Base-by-base conservation (phyloP, 1,140 invertebrate species). In the Oncopeltus fasciatus region DNA sequence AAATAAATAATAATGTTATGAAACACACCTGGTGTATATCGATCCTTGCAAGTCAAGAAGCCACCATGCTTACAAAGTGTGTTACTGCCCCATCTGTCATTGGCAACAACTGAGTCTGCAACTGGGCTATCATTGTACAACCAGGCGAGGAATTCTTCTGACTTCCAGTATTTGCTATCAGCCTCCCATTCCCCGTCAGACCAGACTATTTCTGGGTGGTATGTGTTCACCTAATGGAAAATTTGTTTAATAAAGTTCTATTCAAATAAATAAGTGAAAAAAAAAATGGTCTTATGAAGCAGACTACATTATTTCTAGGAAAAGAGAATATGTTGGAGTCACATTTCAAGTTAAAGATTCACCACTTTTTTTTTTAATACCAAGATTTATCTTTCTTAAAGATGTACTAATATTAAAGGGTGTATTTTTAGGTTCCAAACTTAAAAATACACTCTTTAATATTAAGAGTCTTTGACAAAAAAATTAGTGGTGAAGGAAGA, bases 111-210 rank as follows among this genome's bases (percentile, higher is more conserved):
- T 5, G 82, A 87, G 58, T 95, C 83, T 70, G 85, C 87, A 0
- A 97, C 89, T 1, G 94, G 92, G 73, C 92, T 96, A 8, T 93
- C 84, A 72, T 96, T 98, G 69, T 95, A 98, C 0, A 98, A 75
- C 92, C 93, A 98, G 9, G 93, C 86, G 1, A 98, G 75, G 67
- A 91, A 84, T 65, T 86, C 82, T 65, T 80, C 83, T 0, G 87
- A 84, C 38, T 80, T 80, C 85, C 85, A 98, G 69, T 97, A 98
- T 0, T 77, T 76, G 67, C 87, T 83, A 0, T 79, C 68, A 1
- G 86, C 83, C 70, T 91, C 88, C 87, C 88, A 90, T 66, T 92
- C 88, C 0, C 93, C 93, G 74, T 97, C 93, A 0, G 92, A 90
- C 95, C 95, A 98, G 21, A 98, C 73, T 0, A 98, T 75, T 59